A percentile compares a stretch with the other conserved stretches of the same genome.
phyloP scores from a whole-genome alignment of 2,797 vertebrate species.

The Tiaroga cobitis region DNA sequence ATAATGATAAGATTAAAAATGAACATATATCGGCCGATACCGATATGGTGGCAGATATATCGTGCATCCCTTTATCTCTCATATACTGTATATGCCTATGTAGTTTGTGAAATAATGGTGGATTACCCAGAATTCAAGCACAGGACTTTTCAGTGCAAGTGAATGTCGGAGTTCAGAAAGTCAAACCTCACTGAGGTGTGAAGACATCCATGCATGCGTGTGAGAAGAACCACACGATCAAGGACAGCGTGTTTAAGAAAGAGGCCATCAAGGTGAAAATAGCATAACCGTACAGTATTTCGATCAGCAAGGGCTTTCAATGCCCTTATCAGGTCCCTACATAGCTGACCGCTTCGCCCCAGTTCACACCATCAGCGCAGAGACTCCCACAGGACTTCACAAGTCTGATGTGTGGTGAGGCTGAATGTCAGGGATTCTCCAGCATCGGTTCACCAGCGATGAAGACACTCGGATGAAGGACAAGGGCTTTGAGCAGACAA shows the following conservation, averaged over 20 bases:
- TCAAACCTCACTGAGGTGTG: conserved; percentile 4
- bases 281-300: neutral
- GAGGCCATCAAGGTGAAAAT: neutral
- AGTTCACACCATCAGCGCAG: conserved; percentile 2
- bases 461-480: neutral
- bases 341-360: neutral
- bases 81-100: neutral
- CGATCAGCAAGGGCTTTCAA: neutral
- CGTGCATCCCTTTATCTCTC: neutral
- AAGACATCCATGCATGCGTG: neutral
- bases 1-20: too few relatives aligned
- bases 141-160: neutral
- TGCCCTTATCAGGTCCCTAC: neutral
- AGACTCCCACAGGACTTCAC: conserved; percentile 1
- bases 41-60: too few relatives aligned
- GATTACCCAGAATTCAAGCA: neutral
- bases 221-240: neutral
- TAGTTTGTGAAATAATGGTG: neutral
- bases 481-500: neutral
- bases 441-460: neutral
- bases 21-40: too few relatives aligned
- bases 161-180: neutral
- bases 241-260: neutral
- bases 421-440: conserved; percentile 10
- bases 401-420: conserved; percentile 17